Evolutionary conservation across 2,113 vertebrate species (phyloP).

Genomic region (Ornithorhynchus anatinus): DNA sequence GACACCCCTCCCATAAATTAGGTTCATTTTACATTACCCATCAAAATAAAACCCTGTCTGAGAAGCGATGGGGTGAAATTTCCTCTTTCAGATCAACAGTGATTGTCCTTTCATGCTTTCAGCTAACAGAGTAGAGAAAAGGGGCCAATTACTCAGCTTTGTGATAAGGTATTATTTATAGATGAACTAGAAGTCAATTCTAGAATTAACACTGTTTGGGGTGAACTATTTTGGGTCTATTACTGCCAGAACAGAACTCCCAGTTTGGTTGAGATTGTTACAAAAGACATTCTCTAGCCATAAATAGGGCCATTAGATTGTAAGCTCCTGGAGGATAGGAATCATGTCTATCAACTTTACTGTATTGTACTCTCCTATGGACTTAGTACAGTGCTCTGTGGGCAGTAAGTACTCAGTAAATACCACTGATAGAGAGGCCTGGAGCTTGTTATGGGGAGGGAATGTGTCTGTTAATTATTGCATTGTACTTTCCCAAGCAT

Average conservation of each 20-base stretch:
- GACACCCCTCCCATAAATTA: constrained; percentile 70
- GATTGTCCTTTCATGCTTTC: constrained; percentile 43
- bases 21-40: constrained; percentile 62
- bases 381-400: no score
- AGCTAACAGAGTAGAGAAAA: constrained; percentile 18
- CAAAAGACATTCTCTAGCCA: constrained; percentile 1
- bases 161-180: background rate
- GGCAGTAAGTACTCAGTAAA: no score
- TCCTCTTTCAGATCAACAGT: constrained; percentile 58
- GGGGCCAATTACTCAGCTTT: background rate
- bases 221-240: constrained; percentile 1
- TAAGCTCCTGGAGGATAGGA: no score
- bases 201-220: constrained; percentile 19
- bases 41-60: constrained; percentile 73
- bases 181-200: background rate
- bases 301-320: no score
- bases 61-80: constrained; percentile 58
- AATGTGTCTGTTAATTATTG: no score
- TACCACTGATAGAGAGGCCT: no score
- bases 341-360: no score
- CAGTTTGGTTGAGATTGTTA: background rate
- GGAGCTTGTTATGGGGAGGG: no score
- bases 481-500: no score
- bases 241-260: constrained; percentile 9
- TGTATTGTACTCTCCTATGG: no score